phyloP scores from a whole-genome alignment of 2,113 vertebrate genomes.

The western clawed frog (Xenopus tropicalis) region DNA sequence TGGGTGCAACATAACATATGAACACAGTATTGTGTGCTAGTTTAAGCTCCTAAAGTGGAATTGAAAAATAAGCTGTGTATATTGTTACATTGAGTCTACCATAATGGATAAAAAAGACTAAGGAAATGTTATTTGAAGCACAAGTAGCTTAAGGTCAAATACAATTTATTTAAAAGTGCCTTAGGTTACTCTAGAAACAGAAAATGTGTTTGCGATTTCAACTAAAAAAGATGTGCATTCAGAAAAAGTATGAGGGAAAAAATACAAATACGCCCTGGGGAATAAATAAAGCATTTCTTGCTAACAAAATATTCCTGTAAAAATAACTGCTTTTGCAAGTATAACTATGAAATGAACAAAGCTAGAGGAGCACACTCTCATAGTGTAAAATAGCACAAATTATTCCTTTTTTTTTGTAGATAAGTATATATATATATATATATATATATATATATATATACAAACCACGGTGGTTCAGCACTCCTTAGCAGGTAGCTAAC shows the following conservation, averaged over 20 bases:
- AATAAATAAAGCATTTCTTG: constrained; percentile 16
- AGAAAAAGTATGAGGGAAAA: constrained; percentile 2
- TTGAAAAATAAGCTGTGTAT: too few species aligned
- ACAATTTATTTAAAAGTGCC: constrained; percentile 34
- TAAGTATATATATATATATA: too few species aligned
- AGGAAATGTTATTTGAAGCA: constrained; percentile 9
- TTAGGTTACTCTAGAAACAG: constrained; percentile 21
- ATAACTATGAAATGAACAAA: background rate
- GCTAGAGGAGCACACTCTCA: too few species aligned
- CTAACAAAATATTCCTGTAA: constrained; percentile 19
- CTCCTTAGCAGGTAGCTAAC: too few species aligned
- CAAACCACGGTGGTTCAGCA: too few species aligned
- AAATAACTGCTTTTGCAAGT: background rate
- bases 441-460: too few species aligned
- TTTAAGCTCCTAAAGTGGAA: too few species aligned
- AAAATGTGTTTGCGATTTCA: constrained; percentile 6
- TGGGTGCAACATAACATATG: too few species aligned
- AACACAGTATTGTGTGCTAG: too few species aligned
- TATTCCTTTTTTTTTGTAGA: too few species aligned
- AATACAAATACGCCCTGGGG: constrained; percentile 20
- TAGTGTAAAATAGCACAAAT: background rate
- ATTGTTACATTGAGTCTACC: too few species aligned
- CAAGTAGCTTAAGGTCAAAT: constrained; percentile 29
- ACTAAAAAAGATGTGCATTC: constrained; percentile 12
- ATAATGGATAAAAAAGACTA: constrained; percentile 1